These are phyloP conservation scores for Drosophila punjabiensis DNA, from an alignment of 1,140 invertebrate species.

Conservation along the genomic window DNA sequence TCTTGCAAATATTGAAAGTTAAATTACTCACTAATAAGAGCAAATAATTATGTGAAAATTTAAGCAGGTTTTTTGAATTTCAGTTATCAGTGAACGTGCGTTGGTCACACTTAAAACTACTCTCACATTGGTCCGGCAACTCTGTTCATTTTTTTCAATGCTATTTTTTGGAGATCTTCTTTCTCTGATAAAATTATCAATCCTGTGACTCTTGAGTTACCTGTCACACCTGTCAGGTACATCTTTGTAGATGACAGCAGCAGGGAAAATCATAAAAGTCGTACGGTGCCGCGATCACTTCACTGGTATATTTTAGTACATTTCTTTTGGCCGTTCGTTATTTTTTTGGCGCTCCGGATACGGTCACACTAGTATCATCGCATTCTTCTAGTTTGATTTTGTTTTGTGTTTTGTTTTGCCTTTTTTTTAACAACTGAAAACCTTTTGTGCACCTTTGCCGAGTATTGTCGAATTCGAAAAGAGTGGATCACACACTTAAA, in stretches of 20 bases:
- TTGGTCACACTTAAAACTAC: neutral
- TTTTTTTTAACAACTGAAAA: slow-evolving; percentile 44
- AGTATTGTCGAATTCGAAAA: slow-evolving; percentile 10
- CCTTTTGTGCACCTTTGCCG: neutral
- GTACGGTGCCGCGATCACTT: neutral
- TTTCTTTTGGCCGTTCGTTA: neutral
- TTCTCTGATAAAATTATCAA: neutral
- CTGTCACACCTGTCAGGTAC: neutral
- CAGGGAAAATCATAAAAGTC: neutral
- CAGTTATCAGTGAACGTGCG: too few species aligned
- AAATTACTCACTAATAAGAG: slow-evolving; percentile 43
- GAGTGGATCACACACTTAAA: slow-evolving; percentile 13
- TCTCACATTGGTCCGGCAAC: neutral
- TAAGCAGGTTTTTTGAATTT: slow-evolving; percentile 11
- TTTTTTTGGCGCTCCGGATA: slow-evolving; percentile 10
- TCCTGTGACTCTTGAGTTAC: neutral
- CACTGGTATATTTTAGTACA: slow-evolving; percentile 1
- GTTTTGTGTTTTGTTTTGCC: slow-evolving; percentile 72
- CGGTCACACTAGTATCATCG: slow-evolving; percentile 38
- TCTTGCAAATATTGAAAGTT: too few species aligned
- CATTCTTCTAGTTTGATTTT: slow-evolving; percentile 59
- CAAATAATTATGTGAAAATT: slow-evolving; percentile 68
- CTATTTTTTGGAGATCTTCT: neutral
- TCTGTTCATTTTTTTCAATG: neutral
- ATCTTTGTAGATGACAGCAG: neutral